Evolutionary conservation across 2,797 vertebrate species (phyloP).

Genomic region (Tragopan temminckii): DNA sequence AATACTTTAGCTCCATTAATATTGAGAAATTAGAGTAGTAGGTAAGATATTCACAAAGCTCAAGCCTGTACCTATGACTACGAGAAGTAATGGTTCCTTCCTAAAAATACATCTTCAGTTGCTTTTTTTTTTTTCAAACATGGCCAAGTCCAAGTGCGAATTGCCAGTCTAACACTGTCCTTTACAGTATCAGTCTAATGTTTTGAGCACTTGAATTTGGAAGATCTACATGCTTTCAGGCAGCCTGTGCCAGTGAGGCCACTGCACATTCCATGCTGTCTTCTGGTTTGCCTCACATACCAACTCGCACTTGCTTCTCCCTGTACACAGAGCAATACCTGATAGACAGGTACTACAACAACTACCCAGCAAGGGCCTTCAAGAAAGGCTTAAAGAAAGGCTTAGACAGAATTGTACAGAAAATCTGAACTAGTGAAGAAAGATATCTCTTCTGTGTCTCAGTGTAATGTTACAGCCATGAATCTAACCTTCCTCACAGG

Average conservation of each 20-base stretch:
- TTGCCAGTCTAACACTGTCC: background rate
- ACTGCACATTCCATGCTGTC: background rate
- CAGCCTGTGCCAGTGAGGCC: accelerated
- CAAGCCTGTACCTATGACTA: background rate
- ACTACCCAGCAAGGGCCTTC: background rate
- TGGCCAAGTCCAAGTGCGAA: background rate
- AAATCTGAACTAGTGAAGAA: background rate
- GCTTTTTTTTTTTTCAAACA: background rate
- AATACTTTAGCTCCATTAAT: background rate
- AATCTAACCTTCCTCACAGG: slow-evolving; percentile 25
- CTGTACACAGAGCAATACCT: background rate
- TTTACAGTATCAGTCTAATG: background rate
- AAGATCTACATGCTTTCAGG: background rate
- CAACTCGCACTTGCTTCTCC: background rate
- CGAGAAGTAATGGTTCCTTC: background rate
- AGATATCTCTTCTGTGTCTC: background rate
- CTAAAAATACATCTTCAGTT: background rate
- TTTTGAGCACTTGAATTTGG: background rate
- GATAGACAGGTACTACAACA: background rate
- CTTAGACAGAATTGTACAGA: background rate
- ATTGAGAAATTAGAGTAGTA: background rate
- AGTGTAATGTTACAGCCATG: background rate
- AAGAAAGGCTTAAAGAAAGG: background rate
- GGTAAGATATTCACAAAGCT: background rate
- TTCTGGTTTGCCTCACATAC: background rate